A percentile compares a stretch with the other conserved stretches of the same genome.
Conservation (phyloP, 2,888 invertebrate genomes). For the Plagodis dolabraria region DNA sequence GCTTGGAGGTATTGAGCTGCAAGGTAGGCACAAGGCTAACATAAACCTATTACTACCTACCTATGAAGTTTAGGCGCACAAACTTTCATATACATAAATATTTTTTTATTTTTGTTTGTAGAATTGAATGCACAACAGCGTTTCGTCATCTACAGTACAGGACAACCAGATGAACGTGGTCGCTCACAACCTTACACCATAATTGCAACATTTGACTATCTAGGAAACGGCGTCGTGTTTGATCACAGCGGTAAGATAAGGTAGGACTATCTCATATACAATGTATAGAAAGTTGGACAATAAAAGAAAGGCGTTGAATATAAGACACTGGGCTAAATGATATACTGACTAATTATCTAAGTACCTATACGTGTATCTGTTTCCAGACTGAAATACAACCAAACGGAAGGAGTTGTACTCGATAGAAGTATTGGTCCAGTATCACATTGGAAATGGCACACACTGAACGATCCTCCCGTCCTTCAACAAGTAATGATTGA, state of each 20-base stretch:
- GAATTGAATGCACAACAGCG: conserved; percentile 73
- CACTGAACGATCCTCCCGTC: conserved; percentile 74
- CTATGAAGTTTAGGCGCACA: too few relatives aligned
- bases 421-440: conserved; percentile 71
- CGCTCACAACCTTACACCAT: conserved; percentile 64
- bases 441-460: conserved; percentile 79
- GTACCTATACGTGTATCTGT: background rate
- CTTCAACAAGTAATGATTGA: conserved; percentile 79
- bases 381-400: conserved; percentile 75
- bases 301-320: too few relatives aligned
- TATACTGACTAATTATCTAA: too few relatives aligned
- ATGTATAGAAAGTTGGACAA: too few relatives aligned
- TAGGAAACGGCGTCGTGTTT: conserved; percentile 76
- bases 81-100: background rate
- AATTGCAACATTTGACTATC: conserved; percentile 71
- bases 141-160: conserved; percentile 71
- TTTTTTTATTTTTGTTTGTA: conserved; percentile 37
- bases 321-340: too few relatives aligned
- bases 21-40: too few relatives aligned
- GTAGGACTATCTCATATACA: conserved; percentile 39
- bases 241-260: conserved; percentile 76
- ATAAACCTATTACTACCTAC: too few relatives aligned
- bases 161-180: conserved; percentile 68
- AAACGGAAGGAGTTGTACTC: conserved; percentile 76
- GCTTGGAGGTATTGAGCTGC: too few relatives aligned